phyloP scores from a whole-genome alignment of 2,113 vertebrate genomes.

The Sakesphorus luctuosus region DNA sequence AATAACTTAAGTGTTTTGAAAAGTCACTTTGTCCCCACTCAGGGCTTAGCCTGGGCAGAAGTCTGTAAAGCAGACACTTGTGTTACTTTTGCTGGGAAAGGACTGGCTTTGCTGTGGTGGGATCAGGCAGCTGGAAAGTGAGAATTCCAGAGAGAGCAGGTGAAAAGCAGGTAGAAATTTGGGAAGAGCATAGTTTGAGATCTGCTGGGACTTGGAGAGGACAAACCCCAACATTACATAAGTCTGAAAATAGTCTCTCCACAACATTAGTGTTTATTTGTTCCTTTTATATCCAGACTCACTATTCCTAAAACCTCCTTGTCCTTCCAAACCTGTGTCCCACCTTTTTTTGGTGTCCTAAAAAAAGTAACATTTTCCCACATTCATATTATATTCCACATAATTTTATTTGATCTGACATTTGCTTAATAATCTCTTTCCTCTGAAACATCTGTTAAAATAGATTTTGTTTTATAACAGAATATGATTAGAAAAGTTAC shows the following conservation, averaged over 20 bases:
- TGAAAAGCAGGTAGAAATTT: background rate
- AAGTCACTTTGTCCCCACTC: background rate
- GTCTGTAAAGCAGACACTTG: background rate
- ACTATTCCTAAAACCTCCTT: background rate
- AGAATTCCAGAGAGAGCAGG: background rate
- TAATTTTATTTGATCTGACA: conserved; percentile 1
- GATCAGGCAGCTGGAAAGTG: background rate
- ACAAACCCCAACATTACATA: background rate
- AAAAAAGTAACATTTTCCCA: background rate
- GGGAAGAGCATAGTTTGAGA: background rate
- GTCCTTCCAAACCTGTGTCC: accelerated
- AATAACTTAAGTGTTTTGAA: background rate
- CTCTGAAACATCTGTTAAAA: conserved; percentile 31
- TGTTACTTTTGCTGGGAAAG: background rate
- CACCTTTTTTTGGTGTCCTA: background rate
- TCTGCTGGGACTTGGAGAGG: background rate
- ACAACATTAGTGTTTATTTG: background rate
- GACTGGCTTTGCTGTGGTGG: background rate
- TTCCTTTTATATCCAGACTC: background rate
- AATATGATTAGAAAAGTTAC: conserved; percentile 19
- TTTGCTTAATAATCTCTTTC: conserved; percentile 13
- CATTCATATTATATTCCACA: background rate
- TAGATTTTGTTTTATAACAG: background rate
- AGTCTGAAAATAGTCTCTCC: background rate
- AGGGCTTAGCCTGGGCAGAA: background rate